Conservation (phyloP, 2,113 vertebrate genomes). For the Periophthalmus modestus region DNA sequence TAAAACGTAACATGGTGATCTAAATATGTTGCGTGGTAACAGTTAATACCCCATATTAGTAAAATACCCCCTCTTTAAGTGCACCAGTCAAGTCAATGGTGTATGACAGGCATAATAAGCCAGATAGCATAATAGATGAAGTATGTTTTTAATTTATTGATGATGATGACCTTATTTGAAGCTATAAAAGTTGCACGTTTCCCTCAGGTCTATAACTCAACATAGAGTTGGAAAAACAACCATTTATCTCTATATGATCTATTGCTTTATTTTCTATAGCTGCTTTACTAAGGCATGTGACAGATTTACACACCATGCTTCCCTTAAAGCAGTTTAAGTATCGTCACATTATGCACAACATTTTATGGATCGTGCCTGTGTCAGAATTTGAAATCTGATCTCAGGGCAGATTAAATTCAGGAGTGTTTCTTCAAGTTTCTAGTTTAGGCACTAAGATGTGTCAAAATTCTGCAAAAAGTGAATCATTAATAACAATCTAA, state of each 20-base stretch:
- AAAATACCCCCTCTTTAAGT: not conserved
- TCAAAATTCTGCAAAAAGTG: not conserved
- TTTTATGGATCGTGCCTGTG: not conserved
- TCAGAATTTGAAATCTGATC: not conserved
- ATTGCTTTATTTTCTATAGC: constrained; percentile 1
- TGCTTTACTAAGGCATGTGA: constrained; percentile 17
- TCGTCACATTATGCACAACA: not conserved
- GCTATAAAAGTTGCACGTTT: not conserved
- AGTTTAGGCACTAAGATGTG: not conserved
- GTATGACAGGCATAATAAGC: not conserved
- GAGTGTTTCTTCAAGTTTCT: not conserved
- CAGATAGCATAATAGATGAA: not conserved
- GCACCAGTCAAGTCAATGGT: not conserved
- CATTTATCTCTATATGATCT: constrained; percentile 3
- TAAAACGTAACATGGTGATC: too few relatives aligned
- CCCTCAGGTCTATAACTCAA: not conserved
- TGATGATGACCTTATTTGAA: not conserved
- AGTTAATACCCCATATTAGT: too few relatives aligned
- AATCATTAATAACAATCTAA: too few relatives aligned
- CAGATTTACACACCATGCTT: constrained; percentile 16
- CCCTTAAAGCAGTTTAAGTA: constrained; percentile 29
- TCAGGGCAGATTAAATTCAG: not conserved
- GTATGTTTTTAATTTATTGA: not conserved
- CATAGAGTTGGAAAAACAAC: constrained; percentile 3
- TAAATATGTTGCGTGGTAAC: too few relatives aligned